Evolutionary conservation across 2,113 vertebrate genomes (phyloP).

Genomic region (Strix aluco): DNA sequence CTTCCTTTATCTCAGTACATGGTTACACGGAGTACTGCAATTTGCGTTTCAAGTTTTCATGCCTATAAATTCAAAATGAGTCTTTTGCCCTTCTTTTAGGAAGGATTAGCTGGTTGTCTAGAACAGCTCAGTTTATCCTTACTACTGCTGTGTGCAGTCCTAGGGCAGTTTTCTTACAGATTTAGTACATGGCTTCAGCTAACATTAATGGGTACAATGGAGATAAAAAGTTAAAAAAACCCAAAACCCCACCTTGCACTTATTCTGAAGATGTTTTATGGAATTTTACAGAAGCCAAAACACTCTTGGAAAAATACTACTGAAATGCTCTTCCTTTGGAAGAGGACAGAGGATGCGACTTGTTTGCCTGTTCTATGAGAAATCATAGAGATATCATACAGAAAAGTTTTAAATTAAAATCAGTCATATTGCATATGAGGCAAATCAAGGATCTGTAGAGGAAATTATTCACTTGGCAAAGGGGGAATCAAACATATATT

Average conservation of each 20-base stretch:
- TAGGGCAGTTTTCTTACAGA: background rate
- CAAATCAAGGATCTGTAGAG: background rate
- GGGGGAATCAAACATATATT: background rate
- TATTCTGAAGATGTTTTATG: background rate
- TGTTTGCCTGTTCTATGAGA: background rate
- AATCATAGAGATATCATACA: background rate
- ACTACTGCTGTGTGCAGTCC: background rate
- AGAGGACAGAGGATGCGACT: background rate
- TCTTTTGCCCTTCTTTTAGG: conserved; percentile 3
- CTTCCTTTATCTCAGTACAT: background rate
- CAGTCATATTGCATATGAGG: background rate
- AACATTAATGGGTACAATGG: background rate
- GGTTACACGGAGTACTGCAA: background rate
- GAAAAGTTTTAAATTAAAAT: background rate
- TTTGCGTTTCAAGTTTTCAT: background rate
- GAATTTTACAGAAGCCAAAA: background rate
- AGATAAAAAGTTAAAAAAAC: background rate
- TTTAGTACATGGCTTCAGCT: background rate
- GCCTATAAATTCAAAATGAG: background rate
- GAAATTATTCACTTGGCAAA: background rate
- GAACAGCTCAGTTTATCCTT: background rate
- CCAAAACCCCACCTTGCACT: background rate
- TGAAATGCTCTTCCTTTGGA: background rate
- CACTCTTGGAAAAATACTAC: background rate
- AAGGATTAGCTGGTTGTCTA: conserved; percentile 14